A percentile compares a stretch with the other conserved stretches of the same genome.
Conservation (phyloP, 2,797 vertebrate species). For the Eospalax fontanierii region DNA sequence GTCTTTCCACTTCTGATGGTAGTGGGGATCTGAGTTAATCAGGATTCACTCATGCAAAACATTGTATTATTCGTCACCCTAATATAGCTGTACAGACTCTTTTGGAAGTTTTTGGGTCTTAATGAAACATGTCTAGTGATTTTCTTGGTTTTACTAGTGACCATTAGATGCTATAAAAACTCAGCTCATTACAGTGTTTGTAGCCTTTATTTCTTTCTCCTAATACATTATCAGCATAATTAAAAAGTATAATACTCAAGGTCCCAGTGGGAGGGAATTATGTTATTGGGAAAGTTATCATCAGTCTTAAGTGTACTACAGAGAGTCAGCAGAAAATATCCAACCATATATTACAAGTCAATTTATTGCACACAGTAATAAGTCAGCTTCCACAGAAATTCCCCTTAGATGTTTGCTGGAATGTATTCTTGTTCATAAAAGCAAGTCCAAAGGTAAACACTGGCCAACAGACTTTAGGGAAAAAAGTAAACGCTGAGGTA, state of each 20-base stretch:
- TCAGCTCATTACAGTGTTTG: constrained; percentile 31
- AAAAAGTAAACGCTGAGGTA: constrained; percentile 11
- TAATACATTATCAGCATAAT: background rate
- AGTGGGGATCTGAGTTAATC: constrained; percentile 24
- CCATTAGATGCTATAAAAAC: constrained; percentile 31
- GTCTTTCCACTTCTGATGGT: background rate
- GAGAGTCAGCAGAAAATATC: constrained; percentile 37
- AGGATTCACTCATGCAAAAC: constrained; percentile 24
- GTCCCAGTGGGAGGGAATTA: background rate
- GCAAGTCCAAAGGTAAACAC: background rate
- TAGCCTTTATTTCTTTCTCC: background rate
- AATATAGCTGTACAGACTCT: background rate
- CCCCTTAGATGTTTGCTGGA: background rate
- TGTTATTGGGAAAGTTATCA: background rate
- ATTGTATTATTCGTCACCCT: background rate
- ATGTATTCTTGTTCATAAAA: background rate
- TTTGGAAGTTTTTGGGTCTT: background rate
- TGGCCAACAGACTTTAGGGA: background rate
- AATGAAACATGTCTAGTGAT: background rate
- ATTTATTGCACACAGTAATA: background rate
- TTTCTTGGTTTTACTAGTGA: constrained; percentile 46
- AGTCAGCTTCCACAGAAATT: background rate
- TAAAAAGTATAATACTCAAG: background rate
- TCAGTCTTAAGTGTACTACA: background rate
- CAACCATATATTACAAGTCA: background rate